Evolutionary conservation across 2,797 vertebrate species (phyloP), one percentile per base, ranked within the genome.

Genomic region (Dicrostonyx torquatus): DNA sequence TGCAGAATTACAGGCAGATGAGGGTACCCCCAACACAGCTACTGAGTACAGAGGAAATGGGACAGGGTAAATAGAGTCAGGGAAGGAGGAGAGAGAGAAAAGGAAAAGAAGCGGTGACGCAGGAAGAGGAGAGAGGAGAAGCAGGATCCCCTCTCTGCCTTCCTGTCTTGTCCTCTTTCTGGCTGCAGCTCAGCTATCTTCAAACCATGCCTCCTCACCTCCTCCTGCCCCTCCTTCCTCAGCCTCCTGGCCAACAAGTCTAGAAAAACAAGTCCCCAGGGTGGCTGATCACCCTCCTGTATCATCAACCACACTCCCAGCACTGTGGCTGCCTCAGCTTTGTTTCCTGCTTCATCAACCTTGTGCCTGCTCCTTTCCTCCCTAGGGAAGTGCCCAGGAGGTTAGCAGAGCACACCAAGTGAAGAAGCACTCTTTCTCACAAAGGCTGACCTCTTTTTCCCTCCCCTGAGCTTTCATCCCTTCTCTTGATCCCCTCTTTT

Each of bases 201-300:
- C 15, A 66, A 37, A 14, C 9, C 1, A 8, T 1, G 12, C 0
- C 40, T 4, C 2, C 40, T 43, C 13, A 4, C 1, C 13, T 48
- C 5, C 12, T 24, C 58, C 4, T 11, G 14, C 10, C 15, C 12
- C n/a, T 18, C 60, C 14, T 80, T 43, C 29, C 40, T n/a, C 11
- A 20, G 48, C 22, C 29, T 48, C 64, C n/a, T 11, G 53, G 40
- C 78, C 48, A 15, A 26, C 40, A 45, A 2, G 8, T 18, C 77
- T 62, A 66, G 45, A 91, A 95, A 95, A 84, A 18, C 37, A 45
- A 68, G 4, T 84, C 73, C 55, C 24, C 43, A 24, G 29, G 84
- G n/a, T 34, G 53, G 26, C 15, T 62, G 8, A 86, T n/a, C 29
- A 79, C 55, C 80, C 40, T 91, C 50, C 50, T 83, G 53, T 13